Base-by-base conservation (phyloP, 2,113 vertebrate genomes). In the Oreochromis aureus region DNA sequence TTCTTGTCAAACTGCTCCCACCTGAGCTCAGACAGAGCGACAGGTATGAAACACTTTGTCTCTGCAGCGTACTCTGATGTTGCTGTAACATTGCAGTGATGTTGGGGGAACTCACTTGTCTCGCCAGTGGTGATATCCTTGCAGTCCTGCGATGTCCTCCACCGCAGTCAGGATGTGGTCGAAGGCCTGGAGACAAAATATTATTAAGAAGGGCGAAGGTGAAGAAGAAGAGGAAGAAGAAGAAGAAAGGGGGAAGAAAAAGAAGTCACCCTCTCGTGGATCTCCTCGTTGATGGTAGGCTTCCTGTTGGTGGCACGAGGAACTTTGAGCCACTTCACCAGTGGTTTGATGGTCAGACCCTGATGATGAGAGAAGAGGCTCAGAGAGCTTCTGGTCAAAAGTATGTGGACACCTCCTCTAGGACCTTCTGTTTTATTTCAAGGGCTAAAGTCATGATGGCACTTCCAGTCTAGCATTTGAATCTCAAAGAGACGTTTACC, bases 1-100 rank as follows among this genome's bases (percentile, higher is more conserved):
- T 97, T 99, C 96, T 98, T 99, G 94, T 99, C 98, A 83, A 99
- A 99, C 93, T 99, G 98, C 80, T 99, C 98, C 98, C 98, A 99
- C 95, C 98, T 99, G 53, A 69, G 39, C 4, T 13, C 48, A 81
- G 18, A 32, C 15, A 86, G 58, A 24, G 24, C 5, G 3, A 82
- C 22, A 8, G 3, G 2, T 6, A 19, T 1, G 27, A 61, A 6
- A 56, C 5, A 22, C 80, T 6, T 11, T 6, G 83, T 10, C 39
- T 22, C 30, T 59, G 69, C 15, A 44, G 53, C 18, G 7, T 34
- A 3, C 12, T 19, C 9, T 46, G 6, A 22, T 2, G 55, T 8
- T 12, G 5, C 10, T 6, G 4, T 0, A 0, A 10, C 3, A 2
- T 7, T 4, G 11, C 1, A 9, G 6, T 27, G 44, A 32, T 5